Conservation (phyloP, 2,888 invertebrate genomes). For the Parnassius mnemosyne region DNA sequence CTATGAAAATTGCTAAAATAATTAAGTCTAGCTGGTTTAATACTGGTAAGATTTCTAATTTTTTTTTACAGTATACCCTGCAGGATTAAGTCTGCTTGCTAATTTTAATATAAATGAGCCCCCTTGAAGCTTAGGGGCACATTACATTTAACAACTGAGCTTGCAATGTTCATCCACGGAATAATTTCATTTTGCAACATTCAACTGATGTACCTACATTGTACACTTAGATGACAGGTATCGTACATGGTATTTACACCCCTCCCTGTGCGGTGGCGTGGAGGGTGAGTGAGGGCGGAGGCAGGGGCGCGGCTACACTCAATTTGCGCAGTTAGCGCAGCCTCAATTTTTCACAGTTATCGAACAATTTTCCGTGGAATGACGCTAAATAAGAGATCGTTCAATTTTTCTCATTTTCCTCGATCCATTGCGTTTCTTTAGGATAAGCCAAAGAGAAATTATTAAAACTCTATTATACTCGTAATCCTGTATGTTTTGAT, state of each 20-base stretch:
- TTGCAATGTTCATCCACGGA: not conserved
- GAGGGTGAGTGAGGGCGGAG: not conserved
- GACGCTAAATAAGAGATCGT: slow-evolving; percentile 61
- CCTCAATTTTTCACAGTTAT: slow-evolving; percentile 73
- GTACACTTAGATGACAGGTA: not conserved
- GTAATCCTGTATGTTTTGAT: too few species aligned
- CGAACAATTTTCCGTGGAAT: slow-evolving; percentile 58
- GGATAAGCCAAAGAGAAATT: not conserved
- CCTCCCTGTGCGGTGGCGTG: not conserved
- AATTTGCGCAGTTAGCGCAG: slow-evolving; percentile 69
- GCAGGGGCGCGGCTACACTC: slow-evolving; percentile 52
- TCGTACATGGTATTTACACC: not conserved
- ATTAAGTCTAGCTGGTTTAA: too few species aligned
- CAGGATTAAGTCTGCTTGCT: too few species aligned
- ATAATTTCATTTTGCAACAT: not conserved
- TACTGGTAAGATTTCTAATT: too few species aligned
- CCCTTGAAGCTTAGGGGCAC: not conserved
- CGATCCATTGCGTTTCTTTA: slow-evolving; percentile 23
- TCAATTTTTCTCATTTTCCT: slow-evolving; percentile 43
- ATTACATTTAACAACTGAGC: not conserved
- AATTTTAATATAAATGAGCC: too few species aligned
- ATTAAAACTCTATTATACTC: too few species aligned
- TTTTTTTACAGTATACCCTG: too few species aligned
- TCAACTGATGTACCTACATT: not conserved
- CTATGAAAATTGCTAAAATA: too few species aligned